Evolutionary conservation across 2,888 invertebrate species (phyloP).

Genomic region (Podotricha telesiphe): DNA sequence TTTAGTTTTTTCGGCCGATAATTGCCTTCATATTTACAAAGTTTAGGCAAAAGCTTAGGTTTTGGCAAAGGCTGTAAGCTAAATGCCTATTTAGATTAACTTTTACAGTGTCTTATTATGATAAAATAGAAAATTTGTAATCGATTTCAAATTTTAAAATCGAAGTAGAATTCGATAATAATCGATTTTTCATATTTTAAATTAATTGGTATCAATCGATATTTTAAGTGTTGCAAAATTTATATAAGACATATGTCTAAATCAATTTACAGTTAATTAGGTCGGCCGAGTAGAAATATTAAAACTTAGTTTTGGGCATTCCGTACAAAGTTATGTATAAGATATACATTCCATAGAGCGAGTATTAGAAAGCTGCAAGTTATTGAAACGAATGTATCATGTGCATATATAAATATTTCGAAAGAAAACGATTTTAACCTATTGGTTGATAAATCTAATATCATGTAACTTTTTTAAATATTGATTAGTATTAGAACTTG

Average conservation of each 20-base stretch:
- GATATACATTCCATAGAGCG: conserved; percentile 39
- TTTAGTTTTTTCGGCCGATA: conserved; percentile 21
- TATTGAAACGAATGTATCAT: conserved; percentile 28
- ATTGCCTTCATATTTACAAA: background rate
- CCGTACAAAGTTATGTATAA: conserved; percentile 42
- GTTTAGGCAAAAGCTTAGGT: background rate
- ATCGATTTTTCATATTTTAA: background rate
- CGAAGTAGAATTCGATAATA: background rate
- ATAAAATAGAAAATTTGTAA: too few relatives aligned
- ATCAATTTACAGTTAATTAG: background rate
- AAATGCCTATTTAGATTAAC: too few relatives aligned
- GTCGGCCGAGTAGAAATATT: conserved; percentile 32
- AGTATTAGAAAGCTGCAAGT: conserved; percentile 1
- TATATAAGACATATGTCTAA: background rate
- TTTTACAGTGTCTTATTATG: too few relatives aligned
- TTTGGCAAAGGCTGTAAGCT: background rate
- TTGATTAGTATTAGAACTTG: too few relatives aligned
- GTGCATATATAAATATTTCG: conserved; percentile 17
- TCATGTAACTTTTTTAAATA: too few relatives aligned
- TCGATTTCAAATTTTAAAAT: too few relatives aligned
- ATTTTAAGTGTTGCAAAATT: background rate
- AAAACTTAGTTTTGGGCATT: conserved; percentile 38
- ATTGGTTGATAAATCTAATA: too few relatives aligned
- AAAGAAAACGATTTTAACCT: background rate
- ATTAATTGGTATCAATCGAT: background rate